Conservation (phyloP, 2,888 invertebrate species). For the Adineta ricciae region DNA sequence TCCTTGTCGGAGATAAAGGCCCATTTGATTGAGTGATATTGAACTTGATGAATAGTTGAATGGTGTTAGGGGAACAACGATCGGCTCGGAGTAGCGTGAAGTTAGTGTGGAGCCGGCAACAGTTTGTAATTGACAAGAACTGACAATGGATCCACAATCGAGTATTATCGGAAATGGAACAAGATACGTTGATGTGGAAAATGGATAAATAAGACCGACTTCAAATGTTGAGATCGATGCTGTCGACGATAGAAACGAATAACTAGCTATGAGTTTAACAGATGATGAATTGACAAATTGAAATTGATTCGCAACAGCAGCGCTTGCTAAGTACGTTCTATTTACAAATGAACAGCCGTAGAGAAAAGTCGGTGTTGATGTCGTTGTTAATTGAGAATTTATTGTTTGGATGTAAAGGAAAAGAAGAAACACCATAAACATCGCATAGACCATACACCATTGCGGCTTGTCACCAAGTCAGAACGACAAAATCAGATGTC, state of each 20-base stretch:
- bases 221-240: neutral
- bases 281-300: neutral
- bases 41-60: neutral
- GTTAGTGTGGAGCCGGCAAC: neutral
- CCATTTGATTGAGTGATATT: neutral
- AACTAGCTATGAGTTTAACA: neutral
- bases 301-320: neutral
- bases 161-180: neutral
- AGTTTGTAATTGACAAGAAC: neutral
- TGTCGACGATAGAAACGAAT: neutral
- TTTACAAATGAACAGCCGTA: neutral
- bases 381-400: neutral
- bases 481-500: neutral
- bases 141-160: neutral
- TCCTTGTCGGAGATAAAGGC: neutral
- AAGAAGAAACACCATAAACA: neutral
- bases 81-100: neutral
- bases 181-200: neutral
- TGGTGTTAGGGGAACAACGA: neutral
- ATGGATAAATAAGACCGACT: neutral
- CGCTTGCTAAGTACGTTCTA: neutral
- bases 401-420: neutral
- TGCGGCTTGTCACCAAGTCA: neutral
- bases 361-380: neutral
- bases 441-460: conserved; percentile 11